These are phyloP conservation scores for Lagria hirta DNA, from an alignment of 2,888 invertebrate species.

Conservation along the genomic window DNA sequence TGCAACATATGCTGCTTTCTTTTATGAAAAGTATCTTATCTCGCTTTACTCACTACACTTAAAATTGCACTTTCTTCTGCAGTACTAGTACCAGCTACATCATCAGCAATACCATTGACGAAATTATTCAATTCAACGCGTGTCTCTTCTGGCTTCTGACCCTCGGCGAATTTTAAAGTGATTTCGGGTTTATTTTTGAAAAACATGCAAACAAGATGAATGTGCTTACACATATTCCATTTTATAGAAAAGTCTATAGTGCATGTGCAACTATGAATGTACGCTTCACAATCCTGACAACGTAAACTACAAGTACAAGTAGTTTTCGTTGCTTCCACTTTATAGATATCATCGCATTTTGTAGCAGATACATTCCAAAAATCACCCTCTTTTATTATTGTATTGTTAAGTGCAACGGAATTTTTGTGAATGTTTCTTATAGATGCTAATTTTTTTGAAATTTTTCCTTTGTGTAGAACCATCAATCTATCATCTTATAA, in stretches of 20 bases:
- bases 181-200: too few species aligned
- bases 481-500: slow-evolving; percentile 31
- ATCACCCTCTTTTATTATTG: slow-evolving; percentile 5
- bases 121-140: too few species aligned
- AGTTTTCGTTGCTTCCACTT: slow-evolving; percentile 3
- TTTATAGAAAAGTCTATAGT: slow-evolving; percentile 19
- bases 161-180: too few species aligned
- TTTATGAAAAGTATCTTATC: too few species aligned
- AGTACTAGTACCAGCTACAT: too few species aligned
- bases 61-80: too few species aligned
- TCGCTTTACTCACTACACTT: too few species aligned
- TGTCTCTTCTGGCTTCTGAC: too few species aligned
- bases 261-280: slow-evolving; percentile 26
- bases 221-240: slow-evolving; percentile 16
- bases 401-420: slow-evolving; percentile 9
- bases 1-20: too few species aligned
- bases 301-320: slow-evolving; percentile 22
- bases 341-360: slow-evolving; percentile 10
- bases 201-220: too few species aligned
- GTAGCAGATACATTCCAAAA: slow-evolving; percentile 18
- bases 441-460: slow-evolving; percentile 24
- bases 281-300: slow-evolving; percentile 20
- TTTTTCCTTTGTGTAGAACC: slow-evolving; percentile 34
- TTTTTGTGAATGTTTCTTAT: slow-evolving; percentile 20
- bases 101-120: too few species aligned